Evolutionary conservation across 1,140 invertebrate species (phyloP), one percentile per base, ranked within the genome.

Genomic region (Pissodes strobi): DNA sequence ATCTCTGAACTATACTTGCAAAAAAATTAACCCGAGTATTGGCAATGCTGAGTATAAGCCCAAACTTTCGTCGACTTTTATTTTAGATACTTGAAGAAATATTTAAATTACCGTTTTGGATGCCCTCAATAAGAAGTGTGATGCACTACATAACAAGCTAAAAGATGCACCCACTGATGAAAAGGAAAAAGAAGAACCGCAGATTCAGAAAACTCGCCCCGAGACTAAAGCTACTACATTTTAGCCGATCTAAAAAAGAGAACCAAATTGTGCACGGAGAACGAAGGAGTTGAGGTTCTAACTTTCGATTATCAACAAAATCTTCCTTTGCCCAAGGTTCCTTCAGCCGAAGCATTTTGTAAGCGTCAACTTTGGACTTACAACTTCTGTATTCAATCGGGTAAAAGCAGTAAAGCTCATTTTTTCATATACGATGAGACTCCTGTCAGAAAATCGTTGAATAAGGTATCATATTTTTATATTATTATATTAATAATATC

Each of bases 381-480:
- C 10, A 41, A 41, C 39, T 41, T 15, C 39, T 15, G 39, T 41
- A 41, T 41, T 41, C 39, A 41, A 8, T 41, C 39, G 15, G 10
- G 39, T 41, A 41, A 41, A 41, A 41, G 5, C 39, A 41, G 13
- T 13, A 41, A 41, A 41, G 39, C 39, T 13, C 39, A 17, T 41
- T 41, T 41, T 41, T 41, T 41, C 39, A 41, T 41, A 41, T 41
- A 41, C 13, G 39, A 41, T 41, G 39, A 41, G 39, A 41, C 39
- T 41, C 6, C 39, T 8, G 39, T 15, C 39, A 41, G 15, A 41
- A 41, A 41, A 41, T 41, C 39, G 13, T 13, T 13, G 13, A 41
- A 41, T 41, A 13, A 41, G 39, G 39, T 41, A 8, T 8, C 13
- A 9, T 41, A 5, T 41, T 41, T 41, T 10, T 41, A 8, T 9